phyloP scores from a whole-genome alignment of 2,888 invertebrate genomes.

The Stenolophus ochropezus region DNA sequence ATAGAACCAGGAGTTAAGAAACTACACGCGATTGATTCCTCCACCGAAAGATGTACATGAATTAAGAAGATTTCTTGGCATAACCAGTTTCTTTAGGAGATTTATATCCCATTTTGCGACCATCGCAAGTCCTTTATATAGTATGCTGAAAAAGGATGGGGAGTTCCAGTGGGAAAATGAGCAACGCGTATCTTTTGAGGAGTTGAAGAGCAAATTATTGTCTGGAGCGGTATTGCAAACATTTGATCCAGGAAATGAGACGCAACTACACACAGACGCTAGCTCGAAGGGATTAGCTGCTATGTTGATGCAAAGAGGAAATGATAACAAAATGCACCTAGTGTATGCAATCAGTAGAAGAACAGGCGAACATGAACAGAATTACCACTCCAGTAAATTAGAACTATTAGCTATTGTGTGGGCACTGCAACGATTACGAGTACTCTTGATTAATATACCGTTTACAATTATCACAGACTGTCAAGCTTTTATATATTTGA shows the following conservation, averaged over 20 bases:
- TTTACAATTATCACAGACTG: constrained; percentile 61
- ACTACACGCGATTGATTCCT: too few relatives aligned
- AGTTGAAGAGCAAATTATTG: not conserved
- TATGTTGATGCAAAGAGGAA: not conserved
- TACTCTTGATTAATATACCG: constrained; percentile 59
- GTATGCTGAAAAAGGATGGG: too few relatives aligned
- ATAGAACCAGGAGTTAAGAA: too few relatives aligned
- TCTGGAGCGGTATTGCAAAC: not conserved
- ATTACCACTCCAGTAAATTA: constrained; percentile 63
- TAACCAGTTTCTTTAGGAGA: too few relatives aligned
- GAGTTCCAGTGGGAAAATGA: too few relatives aligned
- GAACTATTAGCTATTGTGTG: constrained; percentile 63
- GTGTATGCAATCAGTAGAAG: constrained; percentile 64
- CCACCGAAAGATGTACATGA: too few relatives aligned
- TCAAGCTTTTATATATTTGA: constrained; percentile 62
- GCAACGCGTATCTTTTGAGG: too few relatives aligned
- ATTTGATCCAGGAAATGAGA: not conserved
- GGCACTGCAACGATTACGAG: constrained; percentile 45
- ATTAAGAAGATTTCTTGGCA: too few relatives aligned
- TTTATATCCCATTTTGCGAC: too few relatives aligned
- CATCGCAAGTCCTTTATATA: too few relatives aligned
- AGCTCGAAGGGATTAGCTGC: not conserved
- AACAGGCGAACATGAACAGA: constrained; percentile 61
- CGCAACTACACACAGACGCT: not conserved
- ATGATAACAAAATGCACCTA: constrained; percentile 58